A percentile compares a stretch with the other conserved stretches of the same genome.
These are phyloP conservation scores for Eulemur albifrons DNA, from an alignment of 2,797 vertebrate genomes.

Conservation along the genomic window DNA sequence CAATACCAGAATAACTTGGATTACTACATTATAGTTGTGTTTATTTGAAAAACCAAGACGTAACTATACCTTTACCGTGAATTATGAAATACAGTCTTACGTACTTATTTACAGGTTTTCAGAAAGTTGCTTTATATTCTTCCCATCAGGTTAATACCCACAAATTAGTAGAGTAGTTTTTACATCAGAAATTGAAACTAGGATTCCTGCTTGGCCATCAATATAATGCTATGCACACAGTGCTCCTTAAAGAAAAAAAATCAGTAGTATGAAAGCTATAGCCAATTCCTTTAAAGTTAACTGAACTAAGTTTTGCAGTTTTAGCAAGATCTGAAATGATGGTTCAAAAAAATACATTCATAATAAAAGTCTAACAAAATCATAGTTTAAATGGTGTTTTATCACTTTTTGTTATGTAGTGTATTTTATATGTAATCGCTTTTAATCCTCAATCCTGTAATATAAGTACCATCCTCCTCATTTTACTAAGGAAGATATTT, in stretches of 20 bases:
- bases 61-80: not conserved
- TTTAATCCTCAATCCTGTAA: not conserved
- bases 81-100: slow-evolving; percentile 15
- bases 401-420: not conserved
- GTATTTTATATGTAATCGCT: not conserved
- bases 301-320: not conserved
- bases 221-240: not conserved
- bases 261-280: not conserved
- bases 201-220: not conserved
- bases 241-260: not conserved
- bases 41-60: slow-evolving; percentile 34
- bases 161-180: slow-evolving; percentile 38
- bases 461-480: not conserved
- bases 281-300: not conserved
- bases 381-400: slow-evolving; percentile 26
- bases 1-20: not conserved
- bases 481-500: not conserved
- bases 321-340: slow-evolving; percentile 17
- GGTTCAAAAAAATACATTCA: slow-evolving; percentile 24
- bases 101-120: slow-evolving; percentile 56
- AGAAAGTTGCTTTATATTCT: slow-evolving; percentile 36
- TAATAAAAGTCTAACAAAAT: slow-evolving; percentile 56
- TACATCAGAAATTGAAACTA: slow-evolving; percentile 13
- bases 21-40: not conserved
- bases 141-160: not conserved